Evolutionary conservation across 2,797 vertebrate genomes (phyloP), one percentile per base, ranked within the genome.

Genomic region (Agapornis canus): DNA sequence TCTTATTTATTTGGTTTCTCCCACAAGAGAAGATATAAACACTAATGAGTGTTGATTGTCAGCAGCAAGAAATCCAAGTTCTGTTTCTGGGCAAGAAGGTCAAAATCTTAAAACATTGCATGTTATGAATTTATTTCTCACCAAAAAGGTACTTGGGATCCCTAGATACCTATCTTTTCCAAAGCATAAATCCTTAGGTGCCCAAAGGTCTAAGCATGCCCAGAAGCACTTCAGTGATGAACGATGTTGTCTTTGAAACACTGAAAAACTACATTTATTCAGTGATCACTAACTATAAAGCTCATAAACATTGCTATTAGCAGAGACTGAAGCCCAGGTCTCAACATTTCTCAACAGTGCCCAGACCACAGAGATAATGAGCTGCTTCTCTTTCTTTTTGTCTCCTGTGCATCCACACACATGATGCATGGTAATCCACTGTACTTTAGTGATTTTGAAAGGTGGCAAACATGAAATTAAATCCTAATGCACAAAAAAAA

Each of bases 71-170:
- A 82, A 88, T 73, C 15, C 22, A 87, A 51, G 22, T 60, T 43
- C 35, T 80, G 19, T 60, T 94, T 64, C 66, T 81, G 32, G 40
- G 16, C 6, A 2, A 90, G 11, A 29, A 82, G 43, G 52, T 90
- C 40, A 90, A 88, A 94, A 60, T 57, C 61, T 81, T 56, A 82
- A 78, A 95, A 57, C 14, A 9, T 39, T 79, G 5, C 16, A 56
- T 2, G 0, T 37, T 47, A 59, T 43, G 45, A 71, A 76, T 68
- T 49, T 45, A 18, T 39, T 78, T 40, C 32, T 73, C 48, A 47
- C 5, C 2, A 8, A 48, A 87, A 63, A 68, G 3, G 2, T 91
- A 56, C 29, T 48, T 65, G 56, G 14, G 8, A 78, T 23, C 2
- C 54, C 21, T 40, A 70, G 11, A 32, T n/a, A 76, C 1, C 11